Base-by-base conservation (phyloP, 2,888 invertebrate species). In the Trichogramma evanescens region DNA sequence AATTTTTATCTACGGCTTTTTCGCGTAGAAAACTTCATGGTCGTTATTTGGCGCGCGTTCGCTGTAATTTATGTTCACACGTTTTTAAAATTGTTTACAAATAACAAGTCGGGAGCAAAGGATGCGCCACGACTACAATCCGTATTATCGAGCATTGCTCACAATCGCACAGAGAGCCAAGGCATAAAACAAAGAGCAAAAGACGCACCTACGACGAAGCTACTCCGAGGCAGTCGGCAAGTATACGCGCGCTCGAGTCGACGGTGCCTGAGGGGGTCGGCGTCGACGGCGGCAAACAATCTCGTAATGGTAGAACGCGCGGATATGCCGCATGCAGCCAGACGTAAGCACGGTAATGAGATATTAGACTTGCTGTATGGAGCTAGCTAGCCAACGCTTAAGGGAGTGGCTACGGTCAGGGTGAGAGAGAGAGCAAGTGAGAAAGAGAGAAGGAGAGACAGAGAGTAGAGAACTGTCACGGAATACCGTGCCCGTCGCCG, bases 261-360 rank as follows among this genome's bases (percentile, higher is more conserved):
- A 26, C 26, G 26, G 26, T 26, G 26, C 26, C 26, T 26, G n/a
- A 2, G 13, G 39, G 42, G 42, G 46, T 45, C 46, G 52, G 10
- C 51, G 50, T 46, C 48, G 44, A 40, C 48, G 39, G 7, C 44
- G 43, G 60, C 73, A 73, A 77, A 77, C 77, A 77, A 77, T 77
- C 75, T 75, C 75, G 75, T 77, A 76, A 77, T 77, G 75, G 77
- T 71, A 74, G 71, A 69, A 71, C 66, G 39, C 70, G 71, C 71
- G 71, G 77, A 74, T 73, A 75, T 73, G 75, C 75, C 70, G 72
- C 69, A 51, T 48, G 10, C 48, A 13, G 10, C 48, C 6, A 13
- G 48, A 6, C 48, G 48, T 26, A 26, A 26, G 26, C 26, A 67
- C 72, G 70, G 75, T 77, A 77, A 77, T 77, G 77, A 77, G 77